Evolutionary conservation across 2,797 vertebrate species (phyloP), one percentile per base, ranked within the genome.

Genomic region (Peromyscus nudipes): DNA sequence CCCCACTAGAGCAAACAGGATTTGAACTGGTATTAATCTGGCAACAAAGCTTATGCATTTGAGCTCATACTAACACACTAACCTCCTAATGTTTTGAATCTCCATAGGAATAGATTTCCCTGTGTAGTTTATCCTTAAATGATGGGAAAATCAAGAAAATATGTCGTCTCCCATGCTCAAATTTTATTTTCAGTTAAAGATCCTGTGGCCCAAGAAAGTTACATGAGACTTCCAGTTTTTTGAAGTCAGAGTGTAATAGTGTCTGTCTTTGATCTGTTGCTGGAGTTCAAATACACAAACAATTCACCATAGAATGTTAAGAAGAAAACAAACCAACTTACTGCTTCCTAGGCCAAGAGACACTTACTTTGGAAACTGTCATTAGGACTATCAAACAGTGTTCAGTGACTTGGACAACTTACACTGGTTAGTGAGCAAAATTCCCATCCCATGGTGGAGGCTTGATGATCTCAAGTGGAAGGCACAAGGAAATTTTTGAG

Each of bases 131-230:
- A 82, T 69, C 43, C 37, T 75, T 52, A 81, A 94, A 67, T 67
- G 16, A 90, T 62, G 34, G 12, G 21, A 92, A 94, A 46, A 88
- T 71, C 43, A 52, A 21, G 6, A 92, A 75, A 87, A 85, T 27
- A 67, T 43, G 25, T 37, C 67, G 40, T 49, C 46, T 25, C 25
- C 55, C 11, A 79, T 95, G 1, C 19, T 89, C 21, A 76, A 43
- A n/a, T 52, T 11, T 92, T 89, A 67, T 43, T 86, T 90, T 83
- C 57, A 81, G 1, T 62, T 67, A 29, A 96, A 76, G 60, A 96
- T 43, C 3, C 10, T 52, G 12, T 75, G 16, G 0, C 76, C n/a
- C 34, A 34, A 52, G 17, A 79, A 49, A 83, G n/a, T 62, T 62
- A 19, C 0, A 57, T n/a, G 5, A 62, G 17, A 69, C 57, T 29